Evolutionary conservation across 2,113 vertebrate species (phyloP).

Genomic region (Ceuthmochares aereus): DNA sequence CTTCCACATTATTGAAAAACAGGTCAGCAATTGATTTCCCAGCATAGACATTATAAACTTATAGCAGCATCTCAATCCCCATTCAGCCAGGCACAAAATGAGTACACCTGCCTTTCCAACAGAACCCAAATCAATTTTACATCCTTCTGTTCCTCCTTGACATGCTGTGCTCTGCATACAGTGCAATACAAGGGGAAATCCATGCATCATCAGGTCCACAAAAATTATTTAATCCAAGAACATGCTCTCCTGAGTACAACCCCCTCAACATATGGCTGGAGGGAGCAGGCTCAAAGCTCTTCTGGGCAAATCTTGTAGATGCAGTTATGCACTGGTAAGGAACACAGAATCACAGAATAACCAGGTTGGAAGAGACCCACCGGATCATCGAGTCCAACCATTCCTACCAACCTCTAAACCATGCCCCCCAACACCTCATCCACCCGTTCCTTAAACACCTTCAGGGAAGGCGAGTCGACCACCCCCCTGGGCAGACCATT

Average conservation of each 20-base stretch:
- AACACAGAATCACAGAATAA: no score
- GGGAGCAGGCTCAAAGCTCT: not conserved
- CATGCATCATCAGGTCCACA: not conserved
- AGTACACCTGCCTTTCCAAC: not conserved
- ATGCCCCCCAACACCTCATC: no score
- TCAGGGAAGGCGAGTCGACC: no score
- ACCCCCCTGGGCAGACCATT: no score
- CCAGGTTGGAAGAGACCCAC: no score
- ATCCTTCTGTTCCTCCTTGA: not conserved
- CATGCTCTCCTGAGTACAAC: not conserved
- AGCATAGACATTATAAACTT: not conserved
- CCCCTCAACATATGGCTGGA: not conserved
- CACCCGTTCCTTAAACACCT: no score
- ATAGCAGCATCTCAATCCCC: not conserved
- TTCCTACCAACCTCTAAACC: no score
- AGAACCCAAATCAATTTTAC: not conserved
- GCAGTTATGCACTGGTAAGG: not conserved
- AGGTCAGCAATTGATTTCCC: not conserved
- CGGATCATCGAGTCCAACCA: no score
- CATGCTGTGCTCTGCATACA: not conserved
- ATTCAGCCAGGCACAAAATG: not conserved
- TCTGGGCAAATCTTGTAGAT: not conserved
- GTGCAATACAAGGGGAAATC: accelerated
- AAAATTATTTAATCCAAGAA: not conserved
- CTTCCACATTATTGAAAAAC: not conserved